Base-by-base conservation (phyloP, 2,113 vertebrate genomes). In the Pampusana beccarii region DNA sequence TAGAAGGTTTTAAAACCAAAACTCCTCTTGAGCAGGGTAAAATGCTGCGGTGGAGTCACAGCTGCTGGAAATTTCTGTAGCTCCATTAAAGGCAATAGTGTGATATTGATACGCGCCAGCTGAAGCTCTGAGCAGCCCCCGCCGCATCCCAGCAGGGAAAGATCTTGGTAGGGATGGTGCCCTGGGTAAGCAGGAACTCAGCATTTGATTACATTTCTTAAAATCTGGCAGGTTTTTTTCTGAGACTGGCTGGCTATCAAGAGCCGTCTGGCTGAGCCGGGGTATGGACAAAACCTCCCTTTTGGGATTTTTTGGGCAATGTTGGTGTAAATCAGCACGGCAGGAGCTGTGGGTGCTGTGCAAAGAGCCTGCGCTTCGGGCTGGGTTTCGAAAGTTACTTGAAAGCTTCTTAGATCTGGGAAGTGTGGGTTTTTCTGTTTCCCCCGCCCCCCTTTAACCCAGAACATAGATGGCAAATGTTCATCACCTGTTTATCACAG, bases 21-120 rank as follows among this genome's bases (percentile, higher is more conserved):
- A 75, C 44, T 67, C 51, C 65, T 67, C 61, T 60, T 21, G 24
- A 65, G 50, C 82, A 33, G 6, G 33, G 36, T 17, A 8, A 92
- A 91, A 72, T 6, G 40, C 58, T 80, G 92, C 1, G n/a, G 51
- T 60, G 65, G 29, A 92, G 53, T 11, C 88, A 53, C 92, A 92
- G 95, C 93, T 93, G 95, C 85, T 94, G 90, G 60, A 62, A 85
- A 29, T 73, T 4, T 29, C 3, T n/a, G 87, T 36, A 65, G 87
- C 84, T 72, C 81, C 66, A 48, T 29, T 40, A 65, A 86, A 83
- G 91, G 87, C 87, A 80, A 53, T 62, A 31, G 71, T 40, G 84
- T 8, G 92, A 38, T 31, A 57, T 1, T 28, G 54, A 73, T 24
- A 36, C 0, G 74, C 31, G 62, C 25, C 74, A 91, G 93, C 83